Evolutionary conservation across 2,888 invertebrate genomes (phyloP).

Genomic region (Panopea generosa): DNA sequence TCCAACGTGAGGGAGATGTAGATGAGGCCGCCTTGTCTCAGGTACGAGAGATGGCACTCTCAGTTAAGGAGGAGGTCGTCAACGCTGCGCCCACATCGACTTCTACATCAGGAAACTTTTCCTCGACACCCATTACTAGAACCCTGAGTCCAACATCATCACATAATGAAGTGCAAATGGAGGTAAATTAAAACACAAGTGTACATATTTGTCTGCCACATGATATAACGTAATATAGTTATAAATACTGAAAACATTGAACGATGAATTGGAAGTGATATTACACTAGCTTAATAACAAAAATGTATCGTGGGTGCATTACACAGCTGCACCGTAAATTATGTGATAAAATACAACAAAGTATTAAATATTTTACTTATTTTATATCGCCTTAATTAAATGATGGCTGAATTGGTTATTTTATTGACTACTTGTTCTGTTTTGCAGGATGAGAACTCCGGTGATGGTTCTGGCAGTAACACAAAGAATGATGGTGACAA

Average conservation of each 20-base stretch:
- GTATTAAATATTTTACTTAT: too few species aligned
- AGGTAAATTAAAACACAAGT: conserved; percentile 1
- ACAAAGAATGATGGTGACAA: conserved; percentile 33
- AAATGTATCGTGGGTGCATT: too few species aligned
- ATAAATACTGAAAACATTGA: too few species aligned
- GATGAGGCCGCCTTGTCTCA: conserved; percentile 60
- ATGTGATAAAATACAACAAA: too few species aligned
- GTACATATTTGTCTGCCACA: too few species aligned
- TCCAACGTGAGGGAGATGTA: conserved; percentile 62
- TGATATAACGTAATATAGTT: too few species aligned
- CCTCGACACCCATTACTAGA: not conserved
- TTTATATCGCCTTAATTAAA: too few species aligned
- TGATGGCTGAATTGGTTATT: too few species aligned
- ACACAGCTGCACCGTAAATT: too few species aligned
- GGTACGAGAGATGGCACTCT: conserved; percentile 64
- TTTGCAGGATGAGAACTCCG: conserved; percentile 63
- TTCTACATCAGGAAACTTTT: not conserved
- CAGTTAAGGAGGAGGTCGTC: conserved; percentile 60
- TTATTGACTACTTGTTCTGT: too few species aligned
- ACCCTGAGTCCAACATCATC: not conserved
- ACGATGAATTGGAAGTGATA: too few species aligned
- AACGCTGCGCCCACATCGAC: conserved; percentile 26
- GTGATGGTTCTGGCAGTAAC: conserved; percentile 39
- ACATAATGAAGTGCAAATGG: not conserved
- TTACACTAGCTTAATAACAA: too few species aligned